These are phyloP conservation scores for Tetranychus piercei DNA, from an alignment of 2,888 invertebrate genomes.

Conservation along the genomic window DNA sequence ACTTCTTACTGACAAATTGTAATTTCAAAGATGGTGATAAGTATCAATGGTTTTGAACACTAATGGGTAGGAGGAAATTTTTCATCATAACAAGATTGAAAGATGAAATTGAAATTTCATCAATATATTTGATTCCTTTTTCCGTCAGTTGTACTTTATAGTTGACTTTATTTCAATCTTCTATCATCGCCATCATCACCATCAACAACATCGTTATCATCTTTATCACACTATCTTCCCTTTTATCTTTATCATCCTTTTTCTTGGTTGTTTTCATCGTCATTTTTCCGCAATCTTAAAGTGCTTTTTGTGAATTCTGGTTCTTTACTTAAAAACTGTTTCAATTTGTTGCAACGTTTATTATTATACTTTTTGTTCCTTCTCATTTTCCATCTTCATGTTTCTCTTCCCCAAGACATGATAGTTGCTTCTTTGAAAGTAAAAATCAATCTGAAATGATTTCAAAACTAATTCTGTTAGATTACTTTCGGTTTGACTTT, in stretches of 20 bases:
- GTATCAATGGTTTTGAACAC: too few species aligned
- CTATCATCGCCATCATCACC: neutral
- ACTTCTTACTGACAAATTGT: too few species aligned
- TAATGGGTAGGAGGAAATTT: too few species aligned
- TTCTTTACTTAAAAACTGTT: neutral
- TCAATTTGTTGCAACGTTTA: neutral
- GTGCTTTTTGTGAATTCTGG: neutral
- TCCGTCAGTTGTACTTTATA: neutral
- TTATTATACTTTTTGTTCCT: neutral
- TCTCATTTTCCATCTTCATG: neutral
- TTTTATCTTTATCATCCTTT: too few species aligned
- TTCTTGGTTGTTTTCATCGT: too few species aligned
- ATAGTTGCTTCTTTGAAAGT: neutral
- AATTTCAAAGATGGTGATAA: too few species aligned
- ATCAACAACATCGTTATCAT: neutral
- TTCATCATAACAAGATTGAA: too few species aligned
- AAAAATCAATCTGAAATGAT: conserved; percentile 2
- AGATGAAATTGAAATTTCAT: too few species aligned
- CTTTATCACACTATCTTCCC: neutral
- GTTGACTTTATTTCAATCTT: neutral
- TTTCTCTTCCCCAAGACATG: neutral
- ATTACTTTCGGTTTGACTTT: neutral
- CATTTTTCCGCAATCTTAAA: neutral
- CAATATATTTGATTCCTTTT: neutral
- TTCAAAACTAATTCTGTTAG: neutral